A percentile compares a stretch with the other conserved stretches of the same genome.
phyloP scores from a whole-genome alignment of 2,113 vertebrate species.

The Zootoca vivipara region DNA sequence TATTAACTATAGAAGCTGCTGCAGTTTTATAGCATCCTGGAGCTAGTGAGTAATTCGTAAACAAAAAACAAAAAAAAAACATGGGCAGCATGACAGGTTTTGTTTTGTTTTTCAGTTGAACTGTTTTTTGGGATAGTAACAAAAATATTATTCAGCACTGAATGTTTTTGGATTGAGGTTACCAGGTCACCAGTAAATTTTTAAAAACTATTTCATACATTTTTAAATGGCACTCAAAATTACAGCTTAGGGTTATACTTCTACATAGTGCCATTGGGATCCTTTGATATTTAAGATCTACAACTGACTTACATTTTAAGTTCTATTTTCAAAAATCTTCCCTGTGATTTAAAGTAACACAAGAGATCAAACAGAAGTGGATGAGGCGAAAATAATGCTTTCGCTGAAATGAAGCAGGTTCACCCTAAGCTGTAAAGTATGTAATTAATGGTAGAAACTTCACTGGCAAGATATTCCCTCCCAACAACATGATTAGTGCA shows the following conservation, averaged over 20 bases:
- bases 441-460: slow-evolving; percentile 65
- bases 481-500: slow-evolving; percentile 50
- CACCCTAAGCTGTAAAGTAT: slow-evolving; percentile 65
- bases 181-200: slow-evolving; percentile 77
- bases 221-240: slow-evolving; percentile 74
- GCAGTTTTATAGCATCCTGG: slow-evolving; percentile 24
- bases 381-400: slow-evolving; percentile 61
- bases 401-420: slow-evolving; percentile 70
- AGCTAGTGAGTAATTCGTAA: neutral
- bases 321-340: slow-evolving; percentile 72
- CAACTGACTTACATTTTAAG: slow-evolving; percentile 70
- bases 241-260: slow-evolving; percentile 68
- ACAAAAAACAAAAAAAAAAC: neutral
- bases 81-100: slow-evolving; percentile 28
- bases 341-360: slow-evolving; percentile 74
- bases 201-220: slow-evolving; percentile 69
- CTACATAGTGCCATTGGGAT: slow-evolving; percentile 65
- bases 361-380: slow-evolving; percentile 63
- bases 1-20: slow-evolving; percentile 11
- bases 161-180: slow-evolving; percentile 71
- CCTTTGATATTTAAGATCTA: slow-evolving; percentile 76
- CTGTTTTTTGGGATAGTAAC: slow-evolving; percentile 67
- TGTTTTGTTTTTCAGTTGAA: slow-evolving; percentile 11
- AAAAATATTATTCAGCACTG: slow-evolving; percentile 65
- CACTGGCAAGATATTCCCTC: slow-evolving; percentile 50